phyloP scores from a whole-genome alignment of 2,888 invertebrate species.

The Coenonympha glycerion region DNA sequence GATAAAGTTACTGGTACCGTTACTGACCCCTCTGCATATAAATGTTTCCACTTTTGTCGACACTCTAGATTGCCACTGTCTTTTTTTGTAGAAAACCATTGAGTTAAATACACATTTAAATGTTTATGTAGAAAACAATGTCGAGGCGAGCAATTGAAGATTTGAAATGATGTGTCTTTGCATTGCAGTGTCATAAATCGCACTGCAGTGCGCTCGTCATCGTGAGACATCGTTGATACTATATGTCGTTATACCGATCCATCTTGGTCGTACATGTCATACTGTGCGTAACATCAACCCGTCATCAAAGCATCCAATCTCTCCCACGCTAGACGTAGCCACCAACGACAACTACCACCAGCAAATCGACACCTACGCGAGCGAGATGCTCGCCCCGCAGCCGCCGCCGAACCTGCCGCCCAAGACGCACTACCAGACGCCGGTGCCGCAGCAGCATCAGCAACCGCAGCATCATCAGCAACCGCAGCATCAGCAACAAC shows the following conservation, averaged over 20 bases:
- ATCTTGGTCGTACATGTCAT: slow-evolving; percentile 5
- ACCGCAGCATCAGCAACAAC: slow-evolving; percentile 37
- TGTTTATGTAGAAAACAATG: too few relatives aligned
- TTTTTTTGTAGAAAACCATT: too few relatives aligned
- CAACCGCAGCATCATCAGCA: slow-evolving; percentile 54
- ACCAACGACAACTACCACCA: slow-evolving; percentile 67
- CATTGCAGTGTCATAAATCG: too few relatives aligned
- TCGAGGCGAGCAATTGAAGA: too few relatives aligned
- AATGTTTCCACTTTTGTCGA: too few relatives aligned
- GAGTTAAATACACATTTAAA: too few relatives aligned
- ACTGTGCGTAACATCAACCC: slow-evolving; percentile 7
- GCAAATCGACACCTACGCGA: slow-evolving; percentile 68
- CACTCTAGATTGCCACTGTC: too few relatives aligned
- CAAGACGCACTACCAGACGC: slow-evolving; percentile 63
- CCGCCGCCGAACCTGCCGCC: slow-evolving; percentile 56
- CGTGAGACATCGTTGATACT: too few relatives aligned
- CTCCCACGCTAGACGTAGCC: slow-evolving; percentile 45
- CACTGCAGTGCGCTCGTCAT: too few relatives aligned
- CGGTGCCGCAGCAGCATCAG: slow-evolving; percentile 34
- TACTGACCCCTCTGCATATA: too few relatives aligned
- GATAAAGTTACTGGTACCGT: not conserved
- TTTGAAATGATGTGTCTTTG: too few relatives aligned
- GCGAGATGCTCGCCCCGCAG: slow-evolving; percentile 62
- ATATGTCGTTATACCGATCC: not conserved
- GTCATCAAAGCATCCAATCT: slow-evolving; percentile 11